Evolutionary conservation across 2,113 vertebrate genomes (phyloP).

Genomic region (Erythrolamprus reginae): DNA sequence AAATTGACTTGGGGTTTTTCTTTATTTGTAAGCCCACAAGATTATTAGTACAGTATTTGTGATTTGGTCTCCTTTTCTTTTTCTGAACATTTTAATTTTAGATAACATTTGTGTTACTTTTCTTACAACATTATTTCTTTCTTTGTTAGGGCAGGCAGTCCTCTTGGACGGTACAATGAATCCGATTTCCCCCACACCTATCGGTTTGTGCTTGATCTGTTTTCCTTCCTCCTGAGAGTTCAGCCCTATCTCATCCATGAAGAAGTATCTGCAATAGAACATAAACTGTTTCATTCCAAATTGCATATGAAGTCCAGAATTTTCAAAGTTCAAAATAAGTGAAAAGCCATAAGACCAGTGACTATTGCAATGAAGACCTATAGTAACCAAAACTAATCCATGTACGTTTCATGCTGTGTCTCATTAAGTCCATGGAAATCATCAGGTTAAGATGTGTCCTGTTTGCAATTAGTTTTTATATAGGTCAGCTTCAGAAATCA

Average conservation of each 20-base stretch:
- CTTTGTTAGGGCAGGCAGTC: conserved; percentile 64
- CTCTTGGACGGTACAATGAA: conserved; percentile 64
- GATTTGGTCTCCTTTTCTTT: not conserved
- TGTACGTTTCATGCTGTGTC: not conserved
- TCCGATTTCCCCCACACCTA: conserved; percentile 70
- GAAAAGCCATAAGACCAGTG: not conserved
- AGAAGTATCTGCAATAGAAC: conserved; percentile 72
- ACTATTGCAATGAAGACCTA: not conserved
- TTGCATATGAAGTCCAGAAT: conserved; percentile 44
- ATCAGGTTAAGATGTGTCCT: no score
- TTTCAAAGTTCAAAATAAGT: conserved; percentile 34
- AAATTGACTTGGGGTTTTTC: not conserved
- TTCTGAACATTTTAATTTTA: not conserved
- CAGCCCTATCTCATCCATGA: conserved; percentile 67
- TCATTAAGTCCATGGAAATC: not conserved
- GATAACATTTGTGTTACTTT: not conserved
- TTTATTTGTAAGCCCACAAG: not conserved
- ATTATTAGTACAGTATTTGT: not conserved
- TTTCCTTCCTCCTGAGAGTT: conserved; percentile 71
- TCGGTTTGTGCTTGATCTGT: conserved; percentile 69
- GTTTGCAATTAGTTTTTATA: not conserved
- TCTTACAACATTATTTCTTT: not conserved
- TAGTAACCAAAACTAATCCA: not conserved
- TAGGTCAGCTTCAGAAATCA: not conserved
- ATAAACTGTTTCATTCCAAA: conserved; percentile 65